Evolutionary conservation across 1,140 invertebrate species (phyloP), one percentile per base, ranked within the genome.

Genomic region (Chironomus tepperi): DNA sequence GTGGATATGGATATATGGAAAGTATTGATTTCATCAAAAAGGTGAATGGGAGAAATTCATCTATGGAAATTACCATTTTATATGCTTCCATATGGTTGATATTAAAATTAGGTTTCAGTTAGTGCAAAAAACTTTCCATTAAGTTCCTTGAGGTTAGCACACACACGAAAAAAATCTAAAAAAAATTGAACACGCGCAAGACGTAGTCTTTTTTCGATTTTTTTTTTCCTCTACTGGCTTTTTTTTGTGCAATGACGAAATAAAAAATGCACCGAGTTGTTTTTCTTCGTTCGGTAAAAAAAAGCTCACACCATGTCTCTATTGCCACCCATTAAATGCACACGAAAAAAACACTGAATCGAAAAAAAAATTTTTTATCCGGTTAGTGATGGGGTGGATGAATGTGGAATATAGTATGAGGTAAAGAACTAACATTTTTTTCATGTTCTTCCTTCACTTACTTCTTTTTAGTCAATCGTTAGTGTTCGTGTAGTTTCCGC

Each of bases 311-410:
- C 16, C 65, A 70, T 21, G 18, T 21, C 64, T 67, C 1, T 16
- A n/a, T 7, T 15, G 12, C 47, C 47, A 57, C n/a, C 47, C n/a
- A 57, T 57, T 57, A 15, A 57, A 57, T 70, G 65, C 65, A 70
- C 19, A 70, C 12, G 18, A n/a, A 70, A 70, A 70, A 70, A 70
- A 70, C n/a, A n/a, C n/a, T 19, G 65, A 70, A 70, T 70, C 65
- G 18, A 70, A 70, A 70, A 18, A 18, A 21, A 70, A 57, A n/a
- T n/a, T 12, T 12, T 12, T 57, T 57, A 57, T 57, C n/a, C 47
- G 47, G 47, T 57, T 57, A 57, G 47, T 12, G n/a, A n/a, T 57
- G 9, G 65, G 16, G 65, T n/a, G 9, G 65, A 19, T 8, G 7
- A 19, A 70, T 2, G 12, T 5, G 19, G 19, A 70, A 9, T 67